Evolutionary conservation across 35 echinoderm and acorn worm species (phyloP), one percentile per base, ranked within the genome.

Genomic region (Eucidaris tribuloides): DNA sequence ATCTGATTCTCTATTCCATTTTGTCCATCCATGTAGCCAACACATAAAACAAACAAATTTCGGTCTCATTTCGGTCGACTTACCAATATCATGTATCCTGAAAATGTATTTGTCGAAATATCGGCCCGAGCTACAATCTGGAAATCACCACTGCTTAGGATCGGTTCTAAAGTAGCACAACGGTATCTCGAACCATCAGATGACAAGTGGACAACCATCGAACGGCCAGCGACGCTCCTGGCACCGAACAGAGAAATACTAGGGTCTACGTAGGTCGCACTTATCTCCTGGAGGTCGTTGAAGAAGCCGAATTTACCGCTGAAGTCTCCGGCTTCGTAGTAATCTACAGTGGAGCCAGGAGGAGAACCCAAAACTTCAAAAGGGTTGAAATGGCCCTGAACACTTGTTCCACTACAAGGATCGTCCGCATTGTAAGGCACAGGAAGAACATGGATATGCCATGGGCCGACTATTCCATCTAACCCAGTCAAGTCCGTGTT

Each of bases 271-370:
- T 88, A 93, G 1, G 38, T 45, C 36, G 60, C 59, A 44, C 41
- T 39, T 13, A 84, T 40, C 20, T 19, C 20, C n/a, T 74, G 32
- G 34, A 45, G 45, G 31, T 46, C 91, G 22, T 57, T 43, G 19
- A 91, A 87, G 20, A 57, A 65, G 4, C 48, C 91, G 71, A 93
- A 99, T 77, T 99, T 99, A 61, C 87, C 91, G 56, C 96, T 99
- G 22, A 99, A 77, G 56, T 99, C 90, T 43, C 94, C 96, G 14
- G 90, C 62, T 84, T 99, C 96, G 41, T 92, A 99, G 77, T 93
- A 81, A 45, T 97, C 94, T 23, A 86, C 25, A 4, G 96, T 93
- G 20, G 78, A 86, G 23, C 35, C 6, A 5, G 82, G 36, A 38
- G 96, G 96, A 9, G 81, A 62, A 38, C 80, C 93, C 7, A 76